phyloP scores from a whole-genome alignment of 2,888 invertebrate genomes.

The Mimas tiliae region DNA sequence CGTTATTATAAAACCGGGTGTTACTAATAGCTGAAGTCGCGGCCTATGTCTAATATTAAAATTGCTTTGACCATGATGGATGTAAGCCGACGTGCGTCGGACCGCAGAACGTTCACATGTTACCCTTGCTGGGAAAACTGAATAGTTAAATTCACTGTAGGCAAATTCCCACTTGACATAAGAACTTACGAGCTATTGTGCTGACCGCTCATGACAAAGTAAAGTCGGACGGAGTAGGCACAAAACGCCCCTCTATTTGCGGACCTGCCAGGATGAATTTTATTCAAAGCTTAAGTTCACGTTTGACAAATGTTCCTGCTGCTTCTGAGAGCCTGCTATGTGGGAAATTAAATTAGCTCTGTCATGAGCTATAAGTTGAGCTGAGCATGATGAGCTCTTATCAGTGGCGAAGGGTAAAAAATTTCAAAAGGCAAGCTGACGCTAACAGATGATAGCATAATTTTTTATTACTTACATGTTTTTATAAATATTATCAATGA shows the following conservation, averaged over 20 bases:
- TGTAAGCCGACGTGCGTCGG: slow-evolving; percentile 32
- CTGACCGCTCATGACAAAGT: slow-evolving; percentile 41
- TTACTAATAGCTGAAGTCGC: slow-evolving; percentile 17
- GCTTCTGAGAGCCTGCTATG: not conserved
- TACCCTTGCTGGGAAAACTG: slow-evolving; percentile 60
- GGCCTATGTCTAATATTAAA: slow-evolving; percentile 24
- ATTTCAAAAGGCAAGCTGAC: too few species aligned
- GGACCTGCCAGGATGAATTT: slow-evolving; percentile 21
- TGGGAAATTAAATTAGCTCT: slow-evolving; percentile 9
- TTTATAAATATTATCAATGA: too few species aligned
- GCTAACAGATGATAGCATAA: too few species aligned
- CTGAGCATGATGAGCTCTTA: too few species aligned
- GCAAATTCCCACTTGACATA: slow-evolving; percentile 55
- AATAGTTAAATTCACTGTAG: slow-evolving; percentile 71
- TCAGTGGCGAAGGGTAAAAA: too few species aligned
- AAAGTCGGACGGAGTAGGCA: slow-evolving; percentile 25
- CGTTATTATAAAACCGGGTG: slow-evolving; percentile 18
- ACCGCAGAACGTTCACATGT: slow-evolving; percentile 54
- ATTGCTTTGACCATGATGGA: slow-evolving; percentile 32
- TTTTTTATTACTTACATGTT: too few species aligned
- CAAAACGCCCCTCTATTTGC: slow-evolving; percentile 28
- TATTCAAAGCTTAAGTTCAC: slow-evolving; percentile 18
- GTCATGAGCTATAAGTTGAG: not conserved
- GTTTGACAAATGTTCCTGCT: slow-evolving; percentile 23
- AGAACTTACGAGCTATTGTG: slow-evolving; percentile 74